These are phyloP conservation scores for Ardeotis arabs DNA, from an alignment of 2,113 vertebrate genomes.

Conservation along the genomic window DNA sequence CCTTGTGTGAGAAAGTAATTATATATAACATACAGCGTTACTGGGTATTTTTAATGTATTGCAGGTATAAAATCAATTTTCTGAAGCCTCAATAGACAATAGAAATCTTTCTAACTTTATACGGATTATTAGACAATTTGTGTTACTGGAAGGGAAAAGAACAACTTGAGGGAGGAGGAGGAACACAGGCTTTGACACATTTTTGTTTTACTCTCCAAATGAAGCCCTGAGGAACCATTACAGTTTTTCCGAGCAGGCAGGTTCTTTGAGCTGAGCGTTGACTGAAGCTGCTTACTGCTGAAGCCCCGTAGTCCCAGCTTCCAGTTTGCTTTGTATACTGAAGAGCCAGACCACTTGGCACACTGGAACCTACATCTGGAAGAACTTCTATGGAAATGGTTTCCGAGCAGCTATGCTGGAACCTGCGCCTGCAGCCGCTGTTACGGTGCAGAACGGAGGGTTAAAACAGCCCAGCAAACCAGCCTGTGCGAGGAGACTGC, in stretches of 20 bases:
- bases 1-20: not conserved
- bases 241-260: not conserved
- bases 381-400: not conserved
- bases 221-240: not conserved
- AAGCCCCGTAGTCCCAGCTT: not conserved
- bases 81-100: not conserved
- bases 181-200: not conserved
- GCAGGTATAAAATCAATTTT: not conserved
- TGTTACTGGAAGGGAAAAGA: not conserved
- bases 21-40: not conserved
- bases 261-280: constrained; percentile 16
- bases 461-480: not conserved
- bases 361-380: constrained; percentile 27
- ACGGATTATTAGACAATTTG: not conserved
- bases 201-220: not conserved
- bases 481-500: not conserved
- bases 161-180: not conserved
- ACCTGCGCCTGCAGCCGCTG: not conserved
- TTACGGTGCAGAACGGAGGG: not conserved
- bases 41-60: not conserved
- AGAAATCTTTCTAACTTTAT: not conserved
- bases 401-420: constrained; percentile 29
- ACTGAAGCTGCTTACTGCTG: not conserved
- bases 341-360: not conserved
- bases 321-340: not conserved